Conservation (phyloP, 2,797 vertebrate species). For the Pantherophis alleghaniensis region DNA sequence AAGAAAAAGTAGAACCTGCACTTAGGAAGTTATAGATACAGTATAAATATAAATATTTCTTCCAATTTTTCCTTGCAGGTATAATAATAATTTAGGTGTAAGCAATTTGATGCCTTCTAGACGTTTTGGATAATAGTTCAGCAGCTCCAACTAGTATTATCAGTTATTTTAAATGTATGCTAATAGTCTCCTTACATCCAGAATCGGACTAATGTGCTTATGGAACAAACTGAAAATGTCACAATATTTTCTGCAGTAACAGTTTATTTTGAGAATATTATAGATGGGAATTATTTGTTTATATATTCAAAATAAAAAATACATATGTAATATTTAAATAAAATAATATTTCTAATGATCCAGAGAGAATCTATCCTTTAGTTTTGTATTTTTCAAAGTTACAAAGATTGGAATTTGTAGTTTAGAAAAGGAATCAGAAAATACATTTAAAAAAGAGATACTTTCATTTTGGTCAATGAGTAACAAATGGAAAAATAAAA, state of each 20-base stretch:
- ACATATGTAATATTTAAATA: background rate
- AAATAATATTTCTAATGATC: background rate
- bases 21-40: background rate
- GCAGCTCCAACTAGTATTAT: background rate
- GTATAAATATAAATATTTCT: background rate
- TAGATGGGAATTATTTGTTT: background rate
- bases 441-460: background rate
- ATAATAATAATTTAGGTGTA: background rate
- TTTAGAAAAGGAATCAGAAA: background rate
- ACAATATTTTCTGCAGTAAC: background rate
- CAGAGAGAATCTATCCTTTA: background rate
- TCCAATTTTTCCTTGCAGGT: conserved; percentile 25
- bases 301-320: background rate
- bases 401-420: background rate
- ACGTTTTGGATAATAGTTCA: background rate
- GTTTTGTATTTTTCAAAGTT: background rate
- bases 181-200: background rate
- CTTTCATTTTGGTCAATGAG: background rate
- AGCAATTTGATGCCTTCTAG: background rate
- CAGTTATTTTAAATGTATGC: background rate
- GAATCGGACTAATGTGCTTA: background rate
- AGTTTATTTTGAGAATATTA: background rate
- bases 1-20: background rate
- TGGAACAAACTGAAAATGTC: background rate
- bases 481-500: background rate